Evolutionary conservation across 53 echinoderm and acorn worm genomes (phyloP), one percentile per base, ranked within the genome.

Genomic region (Crossaster papposus): DNA sequence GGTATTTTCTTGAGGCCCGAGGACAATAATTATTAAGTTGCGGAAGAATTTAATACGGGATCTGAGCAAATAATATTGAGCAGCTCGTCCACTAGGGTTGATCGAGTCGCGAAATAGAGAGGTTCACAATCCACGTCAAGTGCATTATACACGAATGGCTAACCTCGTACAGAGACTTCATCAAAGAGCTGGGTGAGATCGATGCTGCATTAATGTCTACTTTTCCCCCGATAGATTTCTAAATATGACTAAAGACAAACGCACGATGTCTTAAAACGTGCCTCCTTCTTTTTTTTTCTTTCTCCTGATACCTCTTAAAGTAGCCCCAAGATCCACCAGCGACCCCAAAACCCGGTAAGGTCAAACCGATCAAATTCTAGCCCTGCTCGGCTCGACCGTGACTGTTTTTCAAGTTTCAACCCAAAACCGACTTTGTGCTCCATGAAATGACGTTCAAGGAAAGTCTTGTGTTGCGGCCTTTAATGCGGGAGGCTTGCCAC

Each of bases 361-460:
- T 53, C 85, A 85, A 72, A 85, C 28, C 33, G 33, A 85, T 72
- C 85, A 85, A 24, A 55, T 85, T 85, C 73, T 36, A 18, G 18
- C n/a, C n/a, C n/a, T 13, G 13, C 75, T 74, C 36, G 75, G 14
- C 75, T 74, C n/a, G n/a, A n/a, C n/a, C n/a, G n/a, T n/a, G n/a
- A n/a, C n/a, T n/a, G n/a, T n/a, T n/a, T n/a, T n/a, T n/a, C n/a
- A n/a, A n/a, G 14, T 18, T 14, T 11, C 4, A 33, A 36, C 7
- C 58, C 58, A 14, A 15, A 58, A 58, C 58, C 1, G 58, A 20
- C 58, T 58, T n/a, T 17, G 22, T 58, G 58, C 2, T 2, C 2
- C 22, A 20, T 4, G 58, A 17, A n/a, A 58, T 58, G 58, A 15
- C 58, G 58, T 18, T 3, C 15, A 20, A 2, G 58, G 12, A 1